Evolutionary conservation across 64 coral and sea anemone species (phyloP), one percentile per base, ranked within the genome.

Genomic region (Platygyra sinensis): DNA sequence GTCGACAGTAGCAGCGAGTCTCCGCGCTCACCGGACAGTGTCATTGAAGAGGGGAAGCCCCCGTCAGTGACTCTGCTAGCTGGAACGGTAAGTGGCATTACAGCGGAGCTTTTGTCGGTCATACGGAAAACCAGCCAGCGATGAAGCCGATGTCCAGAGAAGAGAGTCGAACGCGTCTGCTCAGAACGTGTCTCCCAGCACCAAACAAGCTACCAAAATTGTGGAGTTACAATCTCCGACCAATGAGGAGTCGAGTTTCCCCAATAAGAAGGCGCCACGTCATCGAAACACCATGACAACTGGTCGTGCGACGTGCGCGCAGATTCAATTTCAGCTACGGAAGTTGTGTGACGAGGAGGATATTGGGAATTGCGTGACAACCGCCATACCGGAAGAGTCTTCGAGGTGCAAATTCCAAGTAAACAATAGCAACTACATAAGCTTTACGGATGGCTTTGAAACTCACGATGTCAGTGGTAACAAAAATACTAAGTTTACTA

Each of bases 341-440:
- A 88, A 93, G 31, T 92, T 99, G 36, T 96, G 97, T 86, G 90
- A 99, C 54, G 93, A 99, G 74, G 82, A 69, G 30, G 97, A 99
- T 32, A 77, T 96, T 32, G 97, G 96, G 30, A 86, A 91, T 62
- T 94, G 94, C 63, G 83, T 96, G 54, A 99, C 97, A 59, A 99
- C 97, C 64, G 94, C 97, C 19, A 99, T 99, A 74, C 83, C 94
- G 61, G 94, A 95, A 75, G 80, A 93, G 77, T 81, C 86, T 3
- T 88, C 94, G 29, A 88, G 89, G n/a, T 86, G 88, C 24, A 95
- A 99, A 57, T 99, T 99, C 77, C 74, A 78, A 30, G 87, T 96
- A 14, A 96, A 93, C 80, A 89, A 75, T 51, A 86, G 60, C 31
- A 95, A 93, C 75, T 84, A 93, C 71, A 24, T 87, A 13, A 77